Conservation (phyloP, 2,888 invertebrate species). For the Epinotia bilunana region DNA sequence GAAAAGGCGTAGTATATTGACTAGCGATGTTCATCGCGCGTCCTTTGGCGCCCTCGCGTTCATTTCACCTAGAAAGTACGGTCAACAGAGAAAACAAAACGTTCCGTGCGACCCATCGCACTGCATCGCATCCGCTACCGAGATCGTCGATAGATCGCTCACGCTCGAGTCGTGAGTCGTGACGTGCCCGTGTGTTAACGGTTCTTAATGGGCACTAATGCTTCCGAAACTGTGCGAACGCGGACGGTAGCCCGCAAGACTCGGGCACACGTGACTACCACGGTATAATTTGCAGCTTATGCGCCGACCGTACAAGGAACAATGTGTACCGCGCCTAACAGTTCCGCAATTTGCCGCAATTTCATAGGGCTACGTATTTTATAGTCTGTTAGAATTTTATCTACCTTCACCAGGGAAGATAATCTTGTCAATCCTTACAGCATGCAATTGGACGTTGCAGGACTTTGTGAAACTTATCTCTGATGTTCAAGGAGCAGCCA, state of each 20-base stretch:
- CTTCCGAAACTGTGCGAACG: slow-evolving; percentile 85
- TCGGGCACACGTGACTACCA: slow-evolving; percentile 75
- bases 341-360: slow-evolving; percentile 67
- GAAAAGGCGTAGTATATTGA: neutral
- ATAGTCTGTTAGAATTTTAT: slow-evolving; percentile 50
- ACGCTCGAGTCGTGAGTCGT: slow-evolving; percentile 79
- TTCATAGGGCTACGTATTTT: slow-evolving; percentile 59
- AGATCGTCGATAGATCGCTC: slow-evolving; percentile 81
- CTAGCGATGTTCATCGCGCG: slow-evolving; percentile 7
- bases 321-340: slow-evolving; percentile 71
- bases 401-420: slow-evolving; percentile 4
- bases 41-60: slow-evolving; percentile 14
- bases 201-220: slow-evolving; percentile 84
- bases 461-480: slow-evolving; percentile 33
- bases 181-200: slow-evolving; percentile 82
- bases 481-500: slow-evolving; percentile 15
- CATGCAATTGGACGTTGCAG: slow-evolving; percentile 26
- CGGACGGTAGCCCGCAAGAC: slow-evolving; percentile 77
- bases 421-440: slow-evolving; percentile 25
- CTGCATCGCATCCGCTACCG: slow-evolving; percentile 71
- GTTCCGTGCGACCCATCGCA: slow-evolving; percentile 74
- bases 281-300: slow-evolving; percentile 76
- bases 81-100: slow-evolving; percentile 57
- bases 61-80: slow-evolving; percentile 45
- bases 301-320: slow-evolving; percentile 65